These are phyloP conservation scores for Lateolabrax maculatus DNA, from an alignment of 2,797 vertebrate genomes.

Conservation along the genomic window DNA sequence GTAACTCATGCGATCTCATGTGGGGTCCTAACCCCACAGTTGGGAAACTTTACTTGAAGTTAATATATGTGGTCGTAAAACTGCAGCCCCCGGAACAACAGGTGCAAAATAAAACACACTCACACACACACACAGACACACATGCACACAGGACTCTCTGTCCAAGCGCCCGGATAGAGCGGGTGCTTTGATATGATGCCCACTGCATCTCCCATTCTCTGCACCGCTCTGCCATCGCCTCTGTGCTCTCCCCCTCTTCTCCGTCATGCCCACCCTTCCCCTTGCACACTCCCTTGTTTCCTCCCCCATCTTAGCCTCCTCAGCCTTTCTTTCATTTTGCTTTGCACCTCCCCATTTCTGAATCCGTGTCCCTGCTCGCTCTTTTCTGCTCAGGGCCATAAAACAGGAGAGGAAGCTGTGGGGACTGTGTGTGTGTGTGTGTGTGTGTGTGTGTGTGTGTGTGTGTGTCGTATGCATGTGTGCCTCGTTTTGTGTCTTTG, in stretches of 20 bases:
- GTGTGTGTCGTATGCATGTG: conserved; percentile 5
- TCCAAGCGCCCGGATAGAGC: conserved; percentile 76
- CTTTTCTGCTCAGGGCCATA: conserved; percentile 40
- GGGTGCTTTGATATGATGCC: conserved; percentile 82
- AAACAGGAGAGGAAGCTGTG: conserved; percentile 33
- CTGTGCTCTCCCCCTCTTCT: conserved; percentile 36
- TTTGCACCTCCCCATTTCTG: conserved; percentile 50
- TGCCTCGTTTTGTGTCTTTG: conserved; percentile 8
- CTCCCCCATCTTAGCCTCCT: conserved; percentile 63
- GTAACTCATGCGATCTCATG: not conserved
- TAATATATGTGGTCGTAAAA: conserved; percentile 47
- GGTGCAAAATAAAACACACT: conserved; percentile 70
- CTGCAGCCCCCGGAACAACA: conserved; percentile 62
- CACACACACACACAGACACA: conserved; percentile 41
- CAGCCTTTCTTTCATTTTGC: conserved; percentile 67
- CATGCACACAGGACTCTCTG: conserved; percentile 75
- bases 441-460: conserved; percentile 1
- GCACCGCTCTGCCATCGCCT: conserved; percentile 59
- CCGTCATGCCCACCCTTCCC: conserved; percentile 52
- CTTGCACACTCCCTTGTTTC: conserved; percentile 44
- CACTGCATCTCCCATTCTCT: conserved; percentile 70
- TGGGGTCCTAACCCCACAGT: not conserved
- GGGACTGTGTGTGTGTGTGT: not conserved
- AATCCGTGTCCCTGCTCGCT: conserved; percentile 41
- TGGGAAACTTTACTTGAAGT: conserved; percentile 39